Evolutionary conservation across 2,888 invertebrate genomes (phyloP), one percentile per base, ranked within the genome.

Genomic region (Synergus japonicus): DNA sequence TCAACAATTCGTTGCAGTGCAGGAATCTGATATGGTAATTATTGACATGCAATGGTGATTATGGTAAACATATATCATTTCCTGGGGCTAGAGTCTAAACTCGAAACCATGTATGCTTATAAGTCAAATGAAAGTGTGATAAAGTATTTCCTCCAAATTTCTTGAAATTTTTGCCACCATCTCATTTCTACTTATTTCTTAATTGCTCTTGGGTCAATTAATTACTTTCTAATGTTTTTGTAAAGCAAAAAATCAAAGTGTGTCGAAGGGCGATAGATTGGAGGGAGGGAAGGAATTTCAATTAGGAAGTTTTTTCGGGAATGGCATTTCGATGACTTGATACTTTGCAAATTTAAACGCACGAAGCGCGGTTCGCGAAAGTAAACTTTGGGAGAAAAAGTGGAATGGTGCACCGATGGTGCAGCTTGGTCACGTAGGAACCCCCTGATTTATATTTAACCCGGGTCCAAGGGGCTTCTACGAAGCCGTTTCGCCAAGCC

Each of bases 391-490:
- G 29, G 15, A 73, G 73, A 73, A 73, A 73, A 73, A 73, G 73
- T 73, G 54, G 73, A 73, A 73, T 73, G 41, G 73, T 73, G 65
- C 43, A 66, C 63, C 63, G 63, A 63, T 63, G 63, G 69, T 54
- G 69, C 15, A 54, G 29, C 73, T 73, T n/a, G 54, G 54, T 54
- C 73, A 73, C 73, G 54, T 73, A 73, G 73, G 49, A 73, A 73
- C n/a, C 73, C 54, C 73, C 54, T 54, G 73, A 54, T 76, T 76
- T 76, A 76, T 76, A 76, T 76, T 63, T 76, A 63, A 76, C 76
- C 76, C 63, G 63, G 76, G 64, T 10, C 46, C 76, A 60, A 60
- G 76, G 44, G 46, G 60, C 22, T 63, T 63, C 63, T 44, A 63
- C 44, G 44, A 76, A 76, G 76, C 76, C 4, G 46, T 76, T 76